phyloP scores from a whole-genome alignment of 2,888 invertebrate species.

The Andricus quercusramuli region DNA sequence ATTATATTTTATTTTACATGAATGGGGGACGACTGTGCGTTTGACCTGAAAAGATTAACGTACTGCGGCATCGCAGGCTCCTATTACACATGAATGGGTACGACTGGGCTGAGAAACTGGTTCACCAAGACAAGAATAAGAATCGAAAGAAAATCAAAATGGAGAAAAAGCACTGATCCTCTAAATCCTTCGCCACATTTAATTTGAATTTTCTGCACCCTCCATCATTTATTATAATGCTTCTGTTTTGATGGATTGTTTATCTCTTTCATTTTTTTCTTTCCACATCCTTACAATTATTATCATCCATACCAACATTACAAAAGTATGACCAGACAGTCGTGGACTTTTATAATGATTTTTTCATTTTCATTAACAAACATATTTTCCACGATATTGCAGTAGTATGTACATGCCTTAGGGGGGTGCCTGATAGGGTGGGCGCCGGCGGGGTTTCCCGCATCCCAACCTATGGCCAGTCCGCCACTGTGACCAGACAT shows the following conservation, averaged over 20 bases:
- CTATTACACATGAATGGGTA: conserved; percentile 52
- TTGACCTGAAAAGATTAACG: conserved; percentile 64
- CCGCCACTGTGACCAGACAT: too few relatives aligned
- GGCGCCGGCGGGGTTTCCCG: too few relatives aligned
- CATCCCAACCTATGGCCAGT: too few relatives aligned
- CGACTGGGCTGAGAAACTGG: conserved; percentile 40
- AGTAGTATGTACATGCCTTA: too few relatives aligned
- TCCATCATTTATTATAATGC: neutral
- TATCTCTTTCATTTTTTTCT: neutral
- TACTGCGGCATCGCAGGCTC: conserved; percentile 54
- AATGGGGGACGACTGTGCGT: conserved; percentile 52
- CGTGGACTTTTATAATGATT: too few relatives aligned
- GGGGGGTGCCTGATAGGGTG: too few relatives aligned
- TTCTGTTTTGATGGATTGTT: neutral
- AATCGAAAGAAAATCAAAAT: neutral
- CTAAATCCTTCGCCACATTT: neutral
- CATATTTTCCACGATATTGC: too few relatives aligned
- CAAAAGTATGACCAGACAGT: neutral
- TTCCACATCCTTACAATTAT: neutral
- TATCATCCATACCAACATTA: neutral
- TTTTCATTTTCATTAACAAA: too few relatives aligned
- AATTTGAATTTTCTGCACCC: neutral
- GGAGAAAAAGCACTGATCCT: neutral
- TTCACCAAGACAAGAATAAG: neutral
- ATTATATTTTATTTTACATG: conserved; percentile 39